phyloP scores from a whole-genome alignment of 2,888 invertebrate species.

The Ashinkailepas kermadecensis region DNA sequence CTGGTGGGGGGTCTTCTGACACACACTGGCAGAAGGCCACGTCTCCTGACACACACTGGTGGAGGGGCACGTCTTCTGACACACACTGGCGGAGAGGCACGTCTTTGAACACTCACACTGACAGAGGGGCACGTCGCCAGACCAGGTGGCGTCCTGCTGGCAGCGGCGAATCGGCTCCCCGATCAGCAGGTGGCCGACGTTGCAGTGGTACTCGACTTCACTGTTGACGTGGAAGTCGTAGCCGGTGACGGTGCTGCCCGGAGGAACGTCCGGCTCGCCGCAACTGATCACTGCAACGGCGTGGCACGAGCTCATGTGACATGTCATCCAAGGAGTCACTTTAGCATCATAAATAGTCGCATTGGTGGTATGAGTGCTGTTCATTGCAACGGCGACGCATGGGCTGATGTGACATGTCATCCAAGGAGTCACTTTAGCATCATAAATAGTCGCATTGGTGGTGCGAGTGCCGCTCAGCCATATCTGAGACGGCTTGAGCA shows the following conservation, averaged over 20 bases:
- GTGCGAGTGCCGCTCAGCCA: no score
- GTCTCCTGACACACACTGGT: no score
- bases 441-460: no score
- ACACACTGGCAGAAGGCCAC: not conserved
- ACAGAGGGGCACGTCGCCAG: constrained; percentile 68
- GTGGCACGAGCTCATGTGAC: not conserved
- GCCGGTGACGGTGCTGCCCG: constrained; percentile 77
- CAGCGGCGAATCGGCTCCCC: constrained; percentile 65
- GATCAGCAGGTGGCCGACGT: constrained; percentile 68
- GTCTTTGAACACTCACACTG: constrained; percentile 55
- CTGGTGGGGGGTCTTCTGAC: no score
- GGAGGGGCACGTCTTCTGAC: no score
- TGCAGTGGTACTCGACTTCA: constrained; percentile 78
- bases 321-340: no score
- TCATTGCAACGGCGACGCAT: constrained; percentile 23
- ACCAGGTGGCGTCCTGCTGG: constrained; percentile 72
- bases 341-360: no score
- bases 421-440: no score
- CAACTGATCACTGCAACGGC: constrained; percentile 44
- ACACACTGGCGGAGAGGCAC: constrained; percentile 76
- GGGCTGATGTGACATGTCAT: not conserved
- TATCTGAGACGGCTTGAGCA: no score
- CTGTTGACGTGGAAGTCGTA: constrained; percentile 85
- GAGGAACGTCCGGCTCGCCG: constrained; percentile 76
- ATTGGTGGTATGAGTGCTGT: constrained; percentile 9